Evolutionary conservation across 1,140 invertebrate species (phyloP).

Genomic region (Drepana arcuata): DNA sequence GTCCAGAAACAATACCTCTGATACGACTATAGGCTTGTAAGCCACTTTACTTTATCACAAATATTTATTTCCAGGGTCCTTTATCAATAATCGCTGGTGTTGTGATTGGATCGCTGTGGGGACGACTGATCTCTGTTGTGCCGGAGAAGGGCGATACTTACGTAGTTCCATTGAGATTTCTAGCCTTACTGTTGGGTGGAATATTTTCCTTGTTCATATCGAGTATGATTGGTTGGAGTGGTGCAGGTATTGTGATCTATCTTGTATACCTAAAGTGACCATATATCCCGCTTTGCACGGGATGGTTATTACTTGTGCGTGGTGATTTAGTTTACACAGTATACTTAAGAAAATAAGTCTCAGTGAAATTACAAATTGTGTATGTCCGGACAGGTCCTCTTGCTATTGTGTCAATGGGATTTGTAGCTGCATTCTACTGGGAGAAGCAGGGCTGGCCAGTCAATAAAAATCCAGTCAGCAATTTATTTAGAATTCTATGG

Average conservation of each 20-base stretch:
- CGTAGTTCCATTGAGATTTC: constrained; percentile 81
- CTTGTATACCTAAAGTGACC: too few species aligned
- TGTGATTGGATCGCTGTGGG: constrained; percentile 83
- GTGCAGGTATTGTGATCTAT: too few species aligned
- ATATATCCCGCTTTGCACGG: too few species aligned
- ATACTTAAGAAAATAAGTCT: too few species aligned
- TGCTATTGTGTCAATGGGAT: constrained; percentile 87
- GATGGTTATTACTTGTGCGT: too few species aligned
- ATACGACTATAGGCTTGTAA: too few species aligned
- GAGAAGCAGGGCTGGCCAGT: constrained; percentile 86
- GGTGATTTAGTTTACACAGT: too few species aligned
- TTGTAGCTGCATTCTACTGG: constrained; percentile 84
- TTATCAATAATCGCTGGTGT: constrained; percentile 84
- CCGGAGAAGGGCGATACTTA: constrained; percentile 86
- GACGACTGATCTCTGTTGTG: constrained; percentile 79
- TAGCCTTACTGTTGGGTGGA: constrained; percentile 87
- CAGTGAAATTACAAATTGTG: too few species aligned
- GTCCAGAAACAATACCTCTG: too few species aligned
- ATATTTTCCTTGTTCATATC: constrained; percentile 89
- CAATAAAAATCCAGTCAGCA: constrained; percentile 87
- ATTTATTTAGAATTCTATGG: constrained; percentile 93
- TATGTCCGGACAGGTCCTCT: constrained; percentile 85
- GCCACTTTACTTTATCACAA: too few species aligned
- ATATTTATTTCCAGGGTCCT: constrained; percentile 69
- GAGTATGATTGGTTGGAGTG: constrained; percentile 82